phyloP scores from a whole-genome alignment of 2,888 invertebrate species.

The Hemistola chrysoprasaria region DNA sequence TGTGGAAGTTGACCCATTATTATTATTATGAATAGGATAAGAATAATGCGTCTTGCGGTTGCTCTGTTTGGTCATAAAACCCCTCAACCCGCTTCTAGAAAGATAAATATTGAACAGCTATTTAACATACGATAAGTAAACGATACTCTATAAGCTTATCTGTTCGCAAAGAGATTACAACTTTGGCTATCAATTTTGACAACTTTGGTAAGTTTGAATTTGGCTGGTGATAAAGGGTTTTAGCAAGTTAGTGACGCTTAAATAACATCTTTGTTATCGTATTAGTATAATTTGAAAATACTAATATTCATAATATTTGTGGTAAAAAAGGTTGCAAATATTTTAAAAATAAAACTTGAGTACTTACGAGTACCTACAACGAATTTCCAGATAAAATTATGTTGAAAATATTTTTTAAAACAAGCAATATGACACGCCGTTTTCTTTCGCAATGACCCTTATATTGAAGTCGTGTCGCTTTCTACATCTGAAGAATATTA shows the following conservation, averaged over 20 bases:
- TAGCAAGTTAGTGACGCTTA: conserved; percentile 33
- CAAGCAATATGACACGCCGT: conserved; percentile 35
- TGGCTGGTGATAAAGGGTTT: conserved; percentile 45
- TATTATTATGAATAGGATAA: too few relatives aligned
- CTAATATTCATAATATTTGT: too few relatives aligned
- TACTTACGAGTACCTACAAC: too few relatives aligned
- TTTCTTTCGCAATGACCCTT: conserved; percentile 70
- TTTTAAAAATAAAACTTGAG: too few relatives aligned
- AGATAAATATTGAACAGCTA: conserved; percentile 45
- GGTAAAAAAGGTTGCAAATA: too few relatives aligned
- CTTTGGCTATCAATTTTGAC: conserved; percentile 54
- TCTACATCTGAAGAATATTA: conserved; percentile 61
- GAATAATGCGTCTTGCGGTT: too few relatives aligned
- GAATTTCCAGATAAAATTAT: too few relatives aligned
- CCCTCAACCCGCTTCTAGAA: conserved; percentile 9
- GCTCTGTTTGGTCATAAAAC: too few relatives aligned
- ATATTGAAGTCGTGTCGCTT: conserved; percentile 54
- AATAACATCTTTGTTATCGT: conserved; percentile 9
- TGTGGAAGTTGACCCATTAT: too few relatives aligned
- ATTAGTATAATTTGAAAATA: too few relatives aligned
- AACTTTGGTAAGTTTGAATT: conserved; percentile 47
- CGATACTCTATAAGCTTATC: conserved; percentile 54
- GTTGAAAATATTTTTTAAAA: not conserved
- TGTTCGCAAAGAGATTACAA: conserved; percentile 54
- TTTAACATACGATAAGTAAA: conserved; percentile 48